Evolutionary conservation across 2,797 vertebrate species (phyloP), one percentile per base, ranked within the genome.

Genomic region (Novumbra hubbsi): DNA sequence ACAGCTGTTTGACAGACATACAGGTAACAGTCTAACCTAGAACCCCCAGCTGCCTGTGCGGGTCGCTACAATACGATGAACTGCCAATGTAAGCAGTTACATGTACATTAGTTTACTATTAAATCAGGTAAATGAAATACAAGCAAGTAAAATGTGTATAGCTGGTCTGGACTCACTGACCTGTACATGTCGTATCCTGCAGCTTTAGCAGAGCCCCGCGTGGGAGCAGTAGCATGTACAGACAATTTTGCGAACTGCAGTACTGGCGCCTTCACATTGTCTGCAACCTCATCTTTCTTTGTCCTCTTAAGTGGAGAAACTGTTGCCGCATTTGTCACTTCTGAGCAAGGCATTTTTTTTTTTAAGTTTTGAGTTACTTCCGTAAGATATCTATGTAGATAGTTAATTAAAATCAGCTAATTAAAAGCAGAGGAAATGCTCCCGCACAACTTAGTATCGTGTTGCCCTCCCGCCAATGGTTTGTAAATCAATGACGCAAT

Each of bases 181-280:
- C 98, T 99, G 94, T 98, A 97, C 0, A 99, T 89, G 64, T 99
- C 96, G 74, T 94, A 99, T 57, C 98, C 98, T 0, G 98, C 98
- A 0, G 97, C 95, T 72, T 92, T 94, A 2, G 86, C 15, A 0
- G 98, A 99, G n/a, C 96, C 97, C 73, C 90, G 87, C 38, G 92
- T 96, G 0, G 98, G 98, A 0, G 94, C 24, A 0, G 79, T 94
- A 4, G 97, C 98, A 34, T 96, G 88, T 16, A 95, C 94, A 0
- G 96, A 95, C 0, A 99, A 93, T 70, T 93, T 96, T 1, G 93
- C 92, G 80, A 99, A 98, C 65, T 88, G 93, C 4, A 99, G 94
- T 30, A 93, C 88, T 0, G 77, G 21, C 1, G 24, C 0, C 9
- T 11, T 73, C 0, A 83, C 80, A 0, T 78, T 75, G 5, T 65